Base-by-base conservation (phyloP, 2,888 invertebrate genomes). In the Patella ulyssiponensis region DNA sequence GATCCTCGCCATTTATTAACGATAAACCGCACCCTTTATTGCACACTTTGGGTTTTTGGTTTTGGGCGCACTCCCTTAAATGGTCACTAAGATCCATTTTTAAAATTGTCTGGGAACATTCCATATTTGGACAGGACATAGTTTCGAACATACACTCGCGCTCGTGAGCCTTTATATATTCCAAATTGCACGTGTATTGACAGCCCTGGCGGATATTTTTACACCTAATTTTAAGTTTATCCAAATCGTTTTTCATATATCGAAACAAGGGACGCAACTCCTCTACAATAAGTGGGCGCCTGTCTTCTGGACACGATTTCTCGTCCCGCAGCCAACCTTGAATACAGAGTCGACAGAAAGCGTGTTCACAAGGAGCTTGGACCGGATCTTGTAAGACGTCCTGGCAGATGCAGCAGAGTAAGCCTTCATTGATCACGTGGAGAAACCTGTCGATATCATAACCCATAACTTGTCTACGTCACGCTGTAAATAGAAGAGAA, bases 341-440 rank as follows among this genome's bases (percentile, higher is more conserved):
- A 52, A 89, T 89, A 75, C 89, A 89, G 5, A 80, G 51, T 56
- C 83, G 79, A 80, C 89, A 89, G 82, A 83, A 89, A n/a, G 88
- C 86, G 80, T 89, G 89, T 74, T 89, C 89, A 80, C 89, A 89
- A 9, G 87, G 88, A n/a, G 88, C 86, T 79, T 89, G 88, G 17
- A 88, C 82, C 0, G 88, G 87, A 33, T 88, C 88, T 74, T 88
- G 86, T 17, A 89, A 72, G 11, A 88, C 88, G 77, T 88, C 89
- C 14, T 86, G 84, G 74, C 89, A 89, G 69, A 89, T 88, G 70
- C 86, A 85, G 80, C 88, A 89, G 20, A 88, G 84, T n/a, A 89
- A 80, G 11, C 85, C 86, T 23, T 89, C 88, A 75, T 88, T 88
- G 33, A 88, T 83, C 9, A 76, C 71, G 9, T 79, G 81, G 14